Base-by-base conservation (phyloP, 2,888 invertebrate genomes). In the Chouioia cunea region DNA sequence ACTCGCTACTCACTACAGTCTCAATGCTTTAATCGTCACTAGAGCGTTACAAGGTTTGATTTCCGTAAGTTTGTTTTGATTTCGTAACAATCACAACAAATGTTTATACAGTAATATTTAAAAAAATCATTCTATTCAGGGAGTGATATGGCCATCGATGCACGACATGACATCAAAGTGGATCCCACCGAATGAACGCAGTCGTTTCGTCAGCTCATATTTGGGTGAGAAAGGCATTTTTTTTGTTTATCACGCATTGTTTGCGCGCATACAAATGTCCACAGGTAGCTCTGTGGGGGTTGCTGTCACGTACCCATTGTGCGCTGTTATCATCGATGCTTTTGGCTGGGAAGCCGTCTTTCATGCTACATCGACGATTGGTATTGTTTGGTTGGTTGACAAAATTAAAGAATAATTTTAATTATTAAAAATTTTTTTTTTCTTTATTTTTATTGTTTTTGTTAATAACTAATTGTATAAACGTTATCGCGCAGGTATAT, bases 141-240 rank as follows among this genome's bases (percentile, higher is more conserved):
- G 91, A 3, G 88, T 91, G 23, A 87, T 90, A 4, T 93, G 93
- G 90, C 94, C 94, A 2, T 89, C 93, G 2, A 93, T 93, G 92
- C 93, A 94, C 82, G 88, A 91, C 23, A 88, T 95, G 87, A 92
- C 93, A 74, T 92, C 93, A 0, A 89, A 90, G 77, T 95, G 95
- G 95, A 93, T 94, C 63, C 94, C 94, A 15, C 92, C 93, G 0
- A 88, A 92, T 74, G 95, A 95, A 81, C 88, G 94, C 65, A 92
- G 93, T 78, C 91, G 90, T 83, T 91, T 91, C 74, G 89, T 91
- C 2, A 90, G 90, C 43, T 88, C 91, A 52, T 90, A 90, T 78
- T 80, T 90, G 75, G 90, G 90, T 83, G 81, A 82, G 79, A 73
- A 20, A 15, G 12, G 36, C 53, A 12, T 57, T 27, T 27, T 27